Conservation (phyloP, 2,797 vertebrate species). For the Emydoidea blandingii region DNA sequence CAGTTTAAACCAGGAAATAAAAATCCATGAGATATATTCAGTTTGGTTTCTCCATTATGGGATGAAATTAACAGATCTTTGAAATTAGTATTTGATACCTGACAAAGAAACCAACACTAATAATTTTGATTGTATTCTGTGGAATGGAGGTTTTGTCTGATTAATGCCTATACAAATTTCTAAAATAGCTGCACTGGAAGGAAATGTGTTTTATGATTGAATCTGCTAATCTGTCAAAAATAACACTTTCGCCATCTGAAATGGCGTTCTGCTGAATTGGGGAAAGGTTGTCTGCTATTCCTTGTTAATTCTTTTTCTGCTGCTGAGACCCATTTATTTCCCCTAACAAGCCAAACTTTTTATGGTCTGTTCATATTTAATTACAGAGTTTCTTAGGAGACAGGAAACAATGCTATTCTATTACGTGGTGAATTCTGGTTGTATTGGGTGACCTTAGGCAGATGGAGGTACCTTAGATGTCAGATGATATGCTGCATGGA, state of each 20-base stretch:
- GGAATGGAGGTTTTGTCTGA: background rate
- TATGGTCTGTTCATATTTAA: background rate
- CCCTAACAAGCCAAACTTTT: background rate
- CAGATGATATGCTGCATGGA: accelerated
- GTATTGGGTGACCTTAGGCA: background rate
- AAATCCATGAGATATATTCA: background rate
- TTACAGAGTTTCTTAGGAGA: background rate
- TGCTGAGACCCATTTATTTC: background rate
- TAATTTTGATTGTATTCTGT: background rate
- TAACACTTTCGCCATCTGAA: background rate
- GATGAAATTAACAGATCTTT: background rate
- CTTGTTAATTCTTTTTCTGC: background rate
- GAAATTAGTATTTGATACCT: background rate
- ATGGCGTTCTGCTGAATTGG: background rate
- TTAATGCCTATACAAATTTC: background rate
- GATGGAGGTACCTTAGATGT: background rate
- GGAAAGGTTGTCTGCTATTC: background rate
- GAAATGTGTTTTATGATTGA: background rate
- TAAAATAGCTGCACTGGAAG: background rate
- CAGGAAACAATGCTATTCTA: background rate
- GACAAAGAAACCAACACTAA: background rate
- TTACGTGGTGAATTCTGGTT: background rate
- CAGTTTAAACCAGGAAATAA: background rate
- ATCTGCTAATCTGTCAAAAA: background rate
- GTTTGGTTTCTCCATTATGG: background rate